phyloP scores from a whole-genome alignment of 1,140 invertebrate genomes.

The Mycetomoellerius zeteki region DNA sequence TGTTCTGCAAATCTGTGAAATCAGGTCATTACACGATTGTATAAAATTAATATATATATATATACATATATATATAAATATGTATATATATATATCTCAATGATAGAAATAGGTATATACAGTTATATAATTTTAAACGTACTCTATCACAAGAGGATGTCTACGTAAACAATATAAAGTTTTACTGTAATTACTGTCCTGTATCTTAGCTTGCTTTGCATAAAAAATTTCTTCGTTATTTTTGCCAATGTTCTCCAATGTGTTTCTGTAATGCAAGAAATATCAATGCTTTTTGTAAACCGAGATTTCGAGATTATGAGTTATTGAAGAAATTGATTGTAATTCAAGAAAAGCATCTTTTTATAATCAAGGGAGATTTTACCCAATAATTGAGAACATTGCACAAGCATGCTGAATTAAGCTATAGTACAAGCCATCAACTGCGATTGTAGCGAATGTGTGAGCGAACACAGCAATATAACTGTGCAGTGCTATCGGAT shows the following conservation, averaged over 20 bases:
- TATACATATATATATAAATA: neutral
- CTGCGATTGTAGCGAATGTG: neutral
- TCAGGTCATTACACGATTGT: neutral
- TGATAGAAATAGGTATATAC: neutral
- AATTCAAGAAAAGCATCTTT: neutral
- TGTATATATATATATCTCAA: neutral
- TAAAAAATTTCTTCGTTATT: neutral
- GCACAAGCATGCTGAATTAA: constrained; percentile 21
- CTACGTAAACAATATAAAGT: constrained; percentile 12
- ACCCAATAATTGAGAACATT: constrained; percentile 43
- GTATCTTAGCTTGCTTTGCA: neutral
- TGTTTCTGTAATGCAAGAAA: constrained; percentile 5
- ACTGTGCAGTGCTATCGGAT: constrained; percentile 20
- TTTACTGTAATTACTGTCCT: neutral
- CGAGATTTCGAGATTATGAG: neutral
- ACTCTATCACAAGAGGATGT: neutral
- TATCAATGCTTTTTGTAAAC: neutral
- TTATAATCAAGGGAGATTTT: neutral
- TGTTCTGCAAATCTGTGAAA: constrained; percentile 9
- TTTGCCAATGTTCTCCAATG: constrained; percentile 20
- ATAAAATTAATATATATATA: neutral
- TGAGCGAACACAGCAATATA: neutral
- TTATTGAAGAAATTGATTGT: neutral
- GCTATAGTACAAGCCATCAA: constrained; percentile 15
- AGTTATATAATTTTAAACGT: neutral